These are phyloP conservation scores for Sakesphorus luctuosus DNA, from an alignment of 2,113 vertebrate species.

Conservation along the genomic window DNA sequence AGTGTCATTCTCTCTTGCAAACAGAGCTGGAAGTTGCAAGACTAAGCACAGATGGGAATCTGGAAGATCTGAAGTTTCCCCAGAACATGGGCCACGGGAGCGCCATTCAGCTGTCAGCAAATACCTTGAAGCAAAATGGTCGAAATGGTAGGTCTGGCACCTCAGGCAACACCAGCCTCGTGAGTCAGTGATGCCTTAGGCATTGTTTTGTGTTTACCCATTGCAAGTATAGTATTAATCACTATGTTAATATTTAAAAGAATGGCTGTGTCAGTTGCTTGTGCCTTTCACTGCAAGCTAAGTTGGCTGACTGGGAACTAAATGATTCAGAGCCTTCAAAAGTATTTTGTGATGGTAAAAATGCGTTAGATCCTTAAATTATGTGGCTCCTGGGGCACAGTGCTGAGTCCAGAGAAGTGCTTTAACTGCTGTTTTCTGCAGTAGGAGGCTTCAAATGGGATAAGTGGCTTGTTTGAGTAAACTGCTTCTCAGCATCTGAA, in stretches of 20 bases:
- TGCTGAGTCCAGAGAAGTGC: neutral
- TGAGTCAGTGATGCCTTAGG: neutral
- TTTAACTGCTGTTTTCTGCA: neutral
- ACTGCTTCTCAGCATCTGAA: neutral
- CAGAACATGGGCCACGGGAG: slow-evolving; percentile 89
- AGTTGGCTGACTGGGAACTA: neutral
- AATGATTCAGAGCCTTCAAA: neutral
- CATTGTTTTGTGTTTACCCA: neutral
- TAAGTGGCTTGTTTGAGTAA: neutral
- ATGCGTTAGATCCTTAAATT: neutral
- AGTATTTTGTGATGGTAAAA: neutral
- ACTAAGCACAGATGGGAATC: slow-evolving; percentile 94
- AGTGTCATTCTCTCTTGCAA: slow-evolving; percentile 34
- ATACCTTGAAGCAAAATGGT: slow-evolving; percentile 94
- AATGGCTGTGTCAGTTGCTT: neutral
- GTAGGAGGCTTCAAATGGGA: neutral
- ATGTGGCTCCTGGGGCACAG: neutral
- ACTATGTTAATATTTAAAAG: neutral
- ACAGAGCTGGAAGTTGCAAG: slow-evolving; percentile 95
- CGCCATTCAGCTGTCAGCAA: slow-evolving; percentile 93
- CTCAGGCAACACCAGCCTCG: neutral
- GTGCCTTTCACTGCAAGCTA: neutral
- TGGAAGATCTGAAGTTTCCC: slow-evolving; percentile 95
- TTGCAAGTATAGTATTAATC: neutral
- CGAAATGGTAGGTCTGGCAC: slow-evolving; percentile 85